Evolutionary conservation across 2,113 vertebrate genomes (phyloP), one percentile per base, ranked within the genome.

Genomic region (Syngnathus floridae): DNA sequence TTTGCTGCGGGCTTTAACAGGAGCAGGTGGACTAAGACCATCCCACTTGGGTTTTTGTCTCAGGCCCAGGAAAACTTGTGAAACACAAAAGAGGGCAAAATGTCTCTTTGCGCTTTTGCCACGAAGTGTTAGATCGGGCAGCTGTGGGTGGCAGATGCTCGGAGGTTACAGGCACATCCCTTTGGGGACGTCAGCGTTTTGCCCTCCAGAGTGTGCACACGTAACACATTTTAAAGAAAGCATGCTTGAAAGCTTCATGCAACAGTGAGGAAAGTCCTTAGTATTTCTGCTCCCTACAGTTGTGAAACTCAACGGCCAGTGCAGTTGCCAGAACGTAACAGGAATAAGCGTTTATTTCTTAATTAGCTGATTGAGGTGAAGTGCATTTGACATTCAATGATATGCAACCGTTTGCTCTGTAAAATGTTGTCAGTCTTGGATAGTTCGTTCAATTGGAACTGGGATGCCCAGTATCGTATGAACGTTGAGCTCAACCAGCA

Each of bases 111-210:
- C 71, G 71, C 69, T 75, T 81, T 75, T 71, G 54, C 80, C 64
- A 76, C 49, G 69, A 69, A 76, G 76, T 75, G 21, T 58, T 40
- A 73, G 60, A 69, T 79, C 69, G 72, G 84, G 84, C 86, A 89
- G 87, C 87, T 88, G 87, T 84, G 79, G 82, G 71, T 69, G 83
- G 83, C 87, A 88, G 86, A 88, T 89, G 87, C 77, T 85, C 78
- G 2, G 76, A 82, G 83, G 86, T 85, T 83, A 75, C 79, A 72
- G 71, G 72, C 80, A 56, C 71, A 82, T 73, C 80, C 78, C 87
- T 77, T 76, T 56, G 56, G 84, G 84, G 80, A 84, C 79, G 60
- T 76, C 67, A 59, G 41, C 72, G 46, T 69, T 83, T 82, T 84
- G 82, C 82, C 80, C 86, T 86, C 84, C 82, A 71, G 84, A 78